Evolutionary conservation across 1,140 invertebrate species (phyloP).

Genomic region (Magallana gigas): DNA sequence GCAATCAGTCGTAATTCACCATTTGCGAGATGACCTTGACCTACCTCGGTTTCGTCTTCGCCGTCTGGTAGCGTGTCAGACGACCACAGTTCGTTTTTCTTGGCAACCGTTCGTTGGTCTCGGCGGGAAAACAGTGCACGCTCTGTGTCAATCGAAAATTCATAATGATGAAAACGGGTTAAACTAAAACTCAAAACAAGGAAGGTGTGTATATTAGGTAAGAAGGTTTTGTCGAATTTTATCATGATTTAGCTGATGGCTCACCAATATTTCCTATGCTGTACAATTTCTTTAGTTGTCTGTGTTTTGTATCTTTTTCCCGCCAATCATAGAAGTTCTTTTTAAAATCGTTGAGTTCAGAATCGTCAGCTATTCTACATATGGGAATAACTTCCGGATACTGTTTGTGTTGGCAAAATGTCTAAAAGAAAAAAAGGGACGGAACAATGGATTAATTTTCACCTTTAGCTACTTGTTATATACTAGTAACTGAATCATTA

Average conservation of each 20-base stretch:
- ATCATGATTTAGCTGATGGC: no score
- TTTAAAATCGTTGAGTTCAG: slow-evolving; percentile 61
- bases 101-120: slow-evolving; percentile 60
- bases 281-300: slow-evolving; percentile 56
- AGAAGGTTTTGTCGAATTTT: no score
- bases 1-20: no score
- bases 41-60: slow-evolving; percentile 53
- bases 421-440: slow-evolving; percentile 45
- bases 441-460: not conserved
- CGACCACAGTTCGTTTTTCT: slow-evolving; percentile 55
- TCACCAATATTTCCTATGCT: slow-evolving; percentile 62
- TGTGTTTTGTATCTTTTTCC: slow-evolving; percentile 52
- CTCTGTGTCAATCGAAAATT: slow-evolving; percentile 46
- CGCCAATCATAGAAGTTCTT: slow-evolving; percentile 62
- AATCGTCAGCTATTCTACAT: slow-evolving; percentile 62
- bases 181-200: no score
- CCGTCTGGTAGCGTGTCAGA: slow-evolving; percentile 50
- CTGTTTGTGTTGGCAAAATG: slow-evolving; percentile 57
- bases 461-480: no score
- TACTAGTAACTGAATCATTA: not conserved
- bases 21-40: no score
- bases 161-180: no score
- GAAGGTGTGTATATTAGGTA: no score
- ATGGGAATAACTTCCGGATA: slow-evolving; percentile 56
- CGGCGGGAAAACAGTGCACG: slow-evolving; percentile 59